Percentiles rank a stretch among this genome's conserved stretches.
phyloP scores from a whole-genome alignment of 2,797 vertebrate genomes.

The Girardinus metallicus region DNA sequence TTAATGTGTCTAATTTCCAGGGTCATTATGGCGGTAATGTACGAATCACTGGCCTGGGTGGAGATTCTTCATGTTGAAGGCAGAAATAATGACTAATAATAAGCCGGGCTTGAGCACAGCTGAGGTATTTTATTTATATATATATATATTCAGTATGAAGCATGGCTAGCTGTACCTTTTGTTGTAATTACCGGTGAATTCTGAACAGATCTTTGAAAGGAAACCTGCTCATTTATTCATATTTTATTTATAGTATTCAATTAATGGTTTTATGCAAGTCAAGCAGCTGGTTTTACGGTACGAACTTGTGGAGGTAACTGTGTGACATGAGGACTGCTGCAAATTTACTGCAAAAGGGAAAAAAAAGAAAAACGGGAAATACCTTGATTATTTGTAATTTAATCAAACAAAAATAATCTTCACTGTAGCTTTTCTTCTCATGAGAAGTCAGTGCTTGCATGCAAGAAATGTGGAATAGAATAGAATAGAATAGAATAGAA shows the following conservation, averaged over 20 bases:
- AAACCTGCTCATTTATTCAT: not conserved
- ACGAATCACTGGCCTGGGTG: conserved; percentile 70
- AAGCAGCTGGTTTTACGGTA: not conserved
- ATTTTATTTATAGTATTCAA: conserved; percentile 2
- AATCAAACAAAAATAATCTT: not conserved
- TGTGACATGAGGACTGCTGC: not conserved
- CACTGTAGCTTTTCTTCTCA: not conserved
- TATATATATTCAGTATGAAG: conserved; percentile 13
- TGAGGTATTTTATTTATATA: conserved; percentile 24
- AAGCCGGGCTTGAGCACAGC: conserved; percentile 55
- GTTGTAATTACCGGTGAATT: not conserved
- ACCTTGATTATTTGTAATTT: not conserved
- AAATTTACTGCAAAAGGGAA: not conserved
- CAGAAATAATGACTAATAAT: conserved; percentile 77
- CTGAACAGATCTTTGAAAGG: not conserved
- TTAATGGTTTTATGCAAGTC: conserved; percentile 1
- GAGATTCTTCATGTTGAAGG: conserved; percentile 77
- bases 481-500: too few relatives aligned
- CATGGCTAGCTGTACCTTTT: conserved; percentile 26
- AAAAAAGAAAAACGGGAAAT: not conserved
- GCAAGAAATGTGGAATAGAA: not conserved
- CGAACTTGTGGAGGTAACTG: not conserved
- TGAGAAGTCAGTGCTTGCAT: not conserved
- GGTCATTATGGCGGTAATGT: conserved; percentile 78
- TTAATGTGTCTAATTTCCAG: conserved; percentile 79